phyloP scores from a whole-genome alignment of 2,888 invertebrate genomes.

The Synanthedon formicaeformis region DNA sequence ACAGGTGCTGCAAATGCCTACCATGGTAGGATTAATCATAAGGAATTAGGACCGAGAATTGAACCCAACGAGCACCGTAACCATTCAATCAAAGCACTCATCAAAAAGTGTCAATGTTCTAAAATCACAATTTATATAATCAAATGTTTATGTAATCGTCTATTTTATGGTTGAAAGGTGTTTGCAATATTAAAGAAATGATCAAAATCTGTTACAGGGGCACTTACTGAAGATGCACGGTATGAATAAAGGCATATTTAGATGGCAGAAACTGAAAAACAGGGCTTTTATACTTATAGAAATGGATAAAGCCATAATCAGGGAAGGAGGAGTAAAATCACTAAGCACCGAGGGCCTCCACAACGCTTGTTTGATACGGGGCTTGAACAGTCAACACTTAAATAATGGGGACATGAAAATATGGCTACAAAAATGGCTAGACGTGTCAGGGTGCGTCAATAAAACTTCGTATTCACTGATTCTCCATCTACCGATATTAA shows the following conservation, averaged over 20 bases:
- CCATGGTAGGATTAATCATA: too few species aligned
- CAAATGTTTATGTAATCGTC: too few species aligned
- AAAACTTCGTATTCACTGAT: constrained; percentile 77
- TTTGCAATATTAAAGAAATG: too few species aligned
- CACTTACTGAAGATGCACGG: constrained; percentile 79
- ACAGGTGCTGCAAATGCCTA: too few species aligned
- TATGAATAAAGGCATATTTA: constrained; percentile 71
- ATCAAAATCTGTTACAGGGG: constrained; percentile 68
- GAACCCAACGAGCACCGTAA: too few species aligned
- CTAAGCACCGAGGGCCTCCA: constrained; percentile 75
- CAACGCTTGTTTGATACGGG: constrained; percentile 81
- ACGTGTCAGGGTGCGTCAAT: constrained; percentile 74
- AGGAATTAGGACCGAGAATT: too few species aligned
- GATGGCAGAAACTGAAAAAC: constrained; percentile 74
- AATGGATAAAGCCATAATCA: constrained; percentile 83
- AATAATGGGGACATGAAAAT: constrained; percentile 77
- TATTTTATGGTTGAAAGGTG: too few species aligned
- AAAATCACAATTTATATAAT: too few species aligned
- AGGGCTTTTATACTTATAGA: constrained; percentile 78
- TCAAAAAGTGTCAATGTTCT: too few species aligned
- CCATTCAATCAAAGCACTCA: too few species aligned
- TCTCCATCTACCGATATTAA: constrained; percentile 83
- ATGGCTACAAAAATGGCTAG: constrained; percentile 83
- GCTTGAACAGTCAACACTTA: constrained; percentile 82
- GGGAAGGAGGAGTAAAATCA: constrained; percentile 80